Evolutionary conservation across 1,140 invertebrate genomes (phyloP).

Genomic region (Nebria ingens): DNA sequence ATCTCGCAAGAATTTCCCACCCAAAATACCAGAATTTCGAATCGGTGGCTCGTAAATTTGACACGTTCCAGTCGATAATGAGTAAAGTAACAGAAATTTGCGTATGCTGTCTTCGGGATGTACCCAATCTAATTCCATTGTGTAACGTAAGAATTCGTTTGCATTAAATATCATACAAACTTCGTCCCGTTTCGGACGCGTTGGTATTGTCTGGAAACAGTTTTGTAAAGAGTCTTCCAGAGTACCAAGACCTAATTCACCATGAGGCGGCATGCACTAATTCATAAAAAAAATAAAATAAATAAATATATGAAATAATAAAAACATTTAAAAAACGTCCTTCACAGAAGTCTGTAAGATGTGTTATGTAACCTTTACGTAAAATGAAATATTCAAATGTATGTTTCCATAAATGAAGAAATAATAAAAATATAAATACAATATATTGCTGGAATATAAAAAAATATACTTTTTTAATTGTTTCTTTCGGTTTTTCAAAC

Average conservation of each 20-base stretch:
- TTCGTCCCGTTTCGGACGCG: conserved; percentile 56
- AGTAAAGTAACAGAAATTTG: conserved; percentile 55
- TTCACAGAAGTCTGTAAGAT: too few relatives aligned
- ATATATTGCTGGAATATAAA: neutral
- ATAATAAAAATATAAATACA: neutral
- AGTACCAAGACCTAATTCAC: conserved; percentile 50
- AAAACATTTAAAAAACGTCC: too few relatives aligned
- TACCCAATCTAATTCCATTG: conserved; percentile 50
- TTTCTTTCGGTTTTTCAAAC: conserved; percentile 19
- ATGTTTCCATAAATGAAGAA: neutral
- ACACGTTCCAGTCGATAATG: conserved; percentile 49
- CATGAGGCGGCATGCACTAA: conserved; percentile 50
- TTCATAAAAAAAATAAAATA: too few relatives aligned
- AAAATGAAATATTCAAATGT: too few relatives aligned
- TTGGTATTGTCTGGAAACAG: conserved; percentile 54
- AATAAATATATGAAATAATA: too few relatives aligned
- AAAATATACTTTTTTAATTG: conserved; percentile 12
- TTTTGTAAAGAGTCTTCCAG: conserved; percentile 63
- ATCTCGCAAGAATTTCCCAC: conserved; percentile 28
- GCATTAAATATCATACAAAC: conserved; percentile 52
- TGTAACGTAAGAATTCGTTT: conserved; percentile 47
- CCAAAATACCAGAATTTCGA: conserved; percentile 52
- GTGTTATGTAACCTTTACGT: too few relatives aligned
- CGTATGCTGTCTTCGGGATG: conserved; percentile 56
- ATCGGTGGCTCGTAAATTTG: conserved; percentile 48